Percentiles rank a stretch among this genome's conserved stretches.
Conservation (phyloP, 2,113 vertebrate genomes). For the Embiotoca jacksoni region DNA sequence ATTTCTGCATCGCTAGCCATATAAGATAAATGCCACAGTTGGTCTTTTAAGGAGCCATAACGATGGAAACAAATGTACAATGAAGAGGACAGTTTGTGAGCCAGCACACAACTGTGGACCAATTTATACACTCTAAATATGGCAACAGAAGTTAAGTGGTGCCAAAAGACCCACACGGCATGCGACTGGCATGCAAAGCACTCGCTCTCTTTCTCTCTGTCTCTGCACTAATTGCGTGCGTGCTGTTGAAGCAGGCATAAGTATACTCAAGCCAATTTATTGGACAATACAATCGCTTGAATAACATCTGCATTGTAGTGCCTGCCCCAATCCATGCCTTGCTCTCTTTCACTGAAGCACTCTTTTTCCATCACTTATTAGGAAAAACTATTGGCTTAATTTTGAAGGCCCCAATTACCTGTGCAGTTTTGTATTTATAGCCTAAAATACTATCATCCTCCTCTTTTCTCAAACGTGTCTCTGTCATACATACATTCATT, state of each 20-base stretch:
- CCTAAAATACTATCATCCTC: background rate
- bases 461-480: background rate
- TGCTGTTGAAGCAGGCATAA: conserved; percentile 59
- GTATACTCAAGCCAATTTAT: conserved; percentile 64
- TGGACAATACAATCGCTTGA: conserved; percentile 59
- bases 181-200: conserved; percentile 54
- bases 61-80: conserved; percentile 62
- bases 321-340: conserved; percentile 17
- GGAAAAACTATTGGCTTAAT: background rate
- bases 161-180: conserved; percentile 64
- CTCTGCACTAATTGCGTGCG: conserved; percentile 63
- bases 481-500: background rate
- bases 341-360: conserved; percentile 4
- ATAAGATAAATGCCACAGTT: conserved; percentile 57
- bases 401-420: background rate
- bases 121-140: conserved; percentile 66
- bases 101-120: conserved; percentile 53
- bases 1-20: conserved; percentile 46
- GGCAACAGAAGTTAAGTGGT: conserved; percentile 58
- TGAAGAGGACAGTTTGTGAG: conserved; percentile 58
- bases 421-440: conserved; percentile 12
- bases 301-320: conserved; percentile 54
- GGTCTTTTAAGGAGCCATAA: conserved; percentile 62
- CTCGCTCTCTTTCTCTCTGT: conserved; percentile 36
- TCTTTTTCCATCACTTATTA: background rate